Base-by-base conservation (phyloP, 2,113 vertebrate species). In the Arvicanthis niloticus region DNA sequence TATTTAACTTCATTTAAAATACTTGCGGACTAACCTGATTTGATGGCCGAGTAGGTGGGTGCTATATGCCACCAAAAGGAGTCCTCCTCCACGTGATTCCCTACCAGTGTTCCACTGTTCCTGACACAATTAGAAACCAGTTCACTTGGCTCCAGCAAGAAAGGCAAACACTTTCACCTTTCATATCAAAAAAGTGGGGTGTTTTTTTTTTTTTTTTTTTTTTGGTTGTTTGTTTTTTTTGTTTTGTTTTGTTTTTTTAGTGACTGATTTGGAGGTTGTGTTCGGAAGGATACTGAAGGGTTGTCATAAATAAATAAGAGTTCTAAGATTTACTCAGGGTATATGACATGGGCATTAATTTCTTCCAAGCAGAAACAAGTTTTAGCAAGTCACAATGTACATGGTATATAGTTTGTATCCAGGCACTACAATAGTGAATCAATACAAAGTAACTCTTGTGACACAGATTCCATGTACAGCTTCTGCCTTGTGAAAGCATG, bases 1-100 rank as follows among this genome's bases (percentile, higher is more conserved):
- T 97, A 96, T 93, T 95, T 97, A 97, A 96, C 96, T 92, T 48
- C 58, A 80, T 97, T 97, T 97, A 98, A 98, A 97, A 96, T 97
- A 94, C 91, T 95, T 92, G 58, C 16, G n/a, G 82, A 93, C 96
- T 93, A 96, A 96, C 96, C 91, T 95, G 93, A 95, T 96, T 88
- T 97, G 96, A 97, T 77, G 91, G 92, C 73, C 96, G 87, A 94
- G 97, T 97, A 93, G 97, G 96, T 97, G 97, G 97, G 67, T 91
- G 60, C 77, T 97, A 88, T 89, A 73, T 93, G 93, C 73, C 91
- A 89, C 87, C 78, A 48, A 97, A 94, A 65, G 70, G 85, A 96
- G 75, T 75, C 92, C 88, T 97, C 96, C 77, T 91, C 67, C 81
- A 91, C 97, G 80, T 92, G 90, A 95, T 94, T 93, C 92, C 56